Evolutionary conservation across 2,797 vertebrate species (phyloP), one percentile per base, ranked within the genome.

Genomic region (Bradypodion ventrale): DNA sequence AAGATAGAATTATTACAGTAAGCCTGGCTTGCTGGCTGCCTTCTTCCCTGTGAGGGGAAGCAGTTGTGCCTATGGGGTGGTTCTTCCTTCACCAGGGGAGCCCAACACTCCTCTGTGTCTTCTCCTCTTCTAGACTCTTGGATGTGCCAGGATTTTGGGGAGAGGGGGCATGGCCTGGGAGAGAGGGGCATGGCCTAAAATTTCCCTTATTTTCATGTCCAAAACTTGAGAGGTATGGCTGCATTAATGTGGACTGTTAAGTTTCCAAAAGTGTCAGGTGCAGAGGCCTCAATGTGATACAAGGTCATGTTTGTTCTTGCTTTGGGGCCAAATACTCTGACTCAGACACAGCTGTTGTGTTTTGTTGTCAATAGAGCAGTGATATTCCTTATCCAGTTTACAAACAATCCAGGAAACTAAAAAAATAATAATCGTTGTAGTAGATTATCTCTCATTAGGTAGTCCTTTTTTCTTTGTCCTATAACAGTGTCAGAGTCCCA

Each of bases 311-410:
- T 83, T 72, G 78, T 86, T 68, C 83, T 90, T 0, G 0, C 84
- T 80, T 77, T 91, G 88, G 89, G 89, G 83, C 88, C 82, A 89
- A 91, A 86, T 0, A 5, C 78, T 75, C 84, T 85, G 87, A 79
- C 37, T 32, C 87, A 80, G 63, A 63, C 76, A 72, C 66, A 87
- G 87, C 77, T 62, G 78, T 90, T 89, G 73, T 78, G 86, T 87
- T 84, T 88, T 56, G 56, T 69, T 49, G 0, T 80, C 0, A 0
- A 86, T 77, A 87, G 83, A 63, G 44, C 49, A 60, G 75, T 90
- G 78, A 69, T 81, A 79, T 63, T 87, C 86, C 78, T 80, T 89
- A 78, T 27, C 42, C 21, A 78, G 80, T 87, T 89, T 84, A 89
- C 72, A 83, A 88, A 73, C 52, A 49, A 85, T 75, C 40, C 86